These are phyloP conservation scores for Drosophila pectinifera DNA, from an alignment of 1,140 invertebrate genomes.

Conservation along the genomic window DNA sequence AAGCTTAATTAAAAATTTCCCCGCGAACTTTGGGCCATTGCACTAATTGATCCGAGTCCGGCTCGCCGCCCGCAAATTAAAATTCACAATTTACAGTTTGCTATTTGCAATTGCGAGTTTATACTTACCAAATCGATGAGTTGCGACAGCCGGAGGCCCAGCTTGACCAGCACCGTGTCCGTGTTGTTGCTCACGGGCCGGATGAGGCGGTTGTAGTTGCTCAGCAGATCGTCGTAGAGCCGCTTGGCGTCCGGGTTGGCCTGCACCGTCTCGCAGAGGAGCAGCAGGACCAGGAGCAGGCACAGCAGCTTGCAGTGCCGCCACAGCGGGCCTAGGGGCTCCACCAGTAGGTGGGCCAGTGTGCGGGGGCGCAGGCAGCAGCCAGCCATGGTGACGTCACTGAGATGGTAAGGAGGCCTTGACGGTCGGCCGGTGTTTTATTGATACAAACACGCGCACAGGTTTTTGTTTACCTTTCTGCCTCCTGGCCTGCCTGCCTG, in stretches of 20 bases:
- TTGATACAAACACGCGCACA: conserved; percentile 80
- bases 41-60: conserved; percentile 57
- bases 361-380: conserved; percentile 55
- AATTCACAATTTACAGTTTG: conserved; percentile 5
- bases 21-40: conserved; percentile 40
- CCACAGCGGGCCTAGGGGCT: conserved; percentile 39
- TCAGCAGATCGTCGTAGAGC: conserved; percentile 97
- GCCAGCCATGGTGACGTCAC: conserved; percentile 71
- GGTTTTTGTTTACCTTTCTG: conserved; percentile 81
- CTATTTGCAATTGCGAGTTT: conserved; percentile 73
- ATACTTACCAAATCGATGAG: conserved; percentile 95
- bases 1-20: conserved; percentile 71
- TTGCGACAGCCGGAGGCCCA: conserved; percentile 96
- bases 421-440: conserved; percentile 72
- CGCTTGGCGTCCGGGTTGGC: conserved; percentile 96
- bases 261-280: conserved; percentile 79
- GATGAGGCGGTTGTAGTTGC: conserved; percentile 98
- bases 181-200: conserved; percentile 96
- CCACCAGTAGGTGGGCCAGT: conserved; percentile 45
- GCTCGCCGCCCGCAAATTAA: conserved; percentile 11
- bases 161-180: conserved; percentile 96
- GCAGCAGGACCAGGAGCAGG: conserved; percentile 63
- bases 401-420: conserved; percentile 34
- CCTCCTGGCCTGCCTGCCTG: conserved; percentile 25
- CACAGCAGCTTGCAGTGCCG: conserved; percentile 75